Evolutionary conservation across 2,797 vertebrate species (phyloP).

Genomic region (Otolemur crassicaudatus): DNA sequence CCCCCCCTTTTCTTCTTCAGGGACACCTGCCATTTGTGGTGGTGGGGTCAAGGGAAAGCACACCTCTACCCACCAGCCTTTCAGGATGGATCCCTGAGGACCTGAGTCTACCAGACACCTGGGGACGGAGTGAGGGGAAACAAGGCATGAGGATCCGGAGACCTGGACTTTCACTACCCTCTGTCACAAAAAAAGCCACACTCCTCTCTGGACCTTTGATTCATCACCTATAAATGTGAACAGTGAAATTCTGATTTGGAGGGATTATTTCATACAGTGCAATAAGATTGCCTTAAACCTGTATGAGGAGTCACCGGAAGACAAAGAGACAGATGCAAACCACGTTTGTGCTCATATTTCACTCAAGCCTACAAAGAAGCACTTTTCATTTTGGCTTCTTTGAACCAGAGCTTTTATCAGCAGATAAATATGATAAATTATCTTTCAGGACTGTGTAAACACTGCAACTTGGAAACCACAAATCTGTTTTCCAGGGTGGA

Average conservation of each 20-base stretch:
- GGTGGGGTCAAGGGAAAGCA: not conserved
- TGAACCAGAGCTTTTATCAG: conserved; percentile 5
- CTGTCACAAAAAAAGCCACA: not conserved
- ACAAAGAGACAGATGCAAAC: not conserved
- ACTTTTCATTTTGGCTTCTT: conserved; percentile 18
- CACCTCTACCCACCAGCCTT: not conserved
- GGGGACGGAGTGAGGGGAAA: not conserved
- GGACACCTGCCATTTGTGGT: not conserved
- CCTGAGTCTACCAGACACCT: not conserved
- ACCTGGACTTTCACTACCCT: not conserved
- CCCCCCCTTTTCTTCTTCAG: not conserved
- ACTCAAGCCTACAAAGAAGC: not conserved
- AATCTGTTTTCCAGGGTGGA: not conserved
- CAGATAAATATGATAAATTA: conserved; percentile 48
- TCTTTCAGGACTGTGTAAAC: not conserved
- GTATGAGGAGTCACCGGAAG: not conserved
- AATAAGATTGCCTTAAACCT: not conserved
- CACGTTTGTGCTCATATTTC: not conserved
- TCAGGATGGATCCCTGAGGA: not conserved
- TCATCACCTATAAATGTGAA: not conserved
- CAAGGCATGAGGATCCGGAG: rapidly evolving
- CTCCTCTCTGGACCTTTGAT: not conserved
- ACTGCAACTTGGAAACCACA: not conserved
- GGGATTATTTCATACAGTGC: not conserved
- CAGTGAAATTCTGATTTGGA: not conserved